Evolutionary conservation across 2,888 invertebrate genomes (phyloP), one percentile per base, ranked within the genome.

Genomic region (Congeria kusceri): DNA sequence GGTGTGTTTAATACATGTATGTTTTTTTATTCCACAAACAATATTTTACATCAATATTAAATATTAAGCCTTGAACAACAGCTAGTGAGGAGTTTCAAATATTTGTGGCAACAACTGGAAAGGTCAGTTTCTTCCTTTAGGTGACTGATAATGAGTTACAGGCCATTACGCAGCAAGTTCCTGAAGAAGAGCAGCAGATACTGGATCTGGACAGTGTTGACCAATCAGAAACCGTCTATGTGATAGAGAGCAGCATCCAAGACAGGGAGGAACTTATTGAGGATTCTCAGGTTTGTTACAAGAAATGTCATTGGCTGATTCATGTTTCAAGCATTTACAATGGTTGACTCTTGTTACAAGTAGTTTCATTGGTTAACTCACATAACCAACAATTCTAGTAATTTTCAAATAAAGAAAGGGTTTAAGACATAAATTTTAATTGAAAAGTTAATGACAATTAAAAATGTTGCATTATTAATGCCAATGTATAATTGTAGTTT

Each of bases 131-230:
- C 9, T 28, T 58, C 44, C 59, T 58, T 18, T 80, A 89, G 86
- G 92, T 92, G 0, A 92, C 92, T n/a, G 91, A 92, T 77, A 91
- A 90, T 27, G 93, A 93, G 70, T 86, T 93, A 25, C 90, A 92
- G 84, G 91, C 90, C 56, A 91, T 92, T 57, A 77, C 88, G 13
- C 88, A 88, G 46, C 87, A 89, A 59, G 77, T 72, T 7, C 86
- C 87, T 0, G 65, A 49, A 20, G 69, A 63, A 1, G 68, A 61
- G 4, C 70, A 78, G 9, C 56, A 56, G 9, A 27, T 67, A 0
- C 58, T 77, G 0, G 79, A 77, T 13, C 69, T 73, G 32, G 73
- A 72, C 5, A 5, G 39, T 53, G 62, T 75, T 32, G 66, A 71
- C 2, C 65, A 79, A 27, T 39, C 69, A 44, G 69, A 72, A 20